A percentile compares a stretch with the other conserved stretches of the same genome.
Evolutionary conservation across 2,888 invertebrate genomes (phyloP).

Genomic region (Tyria jacobaeae): DNA sequence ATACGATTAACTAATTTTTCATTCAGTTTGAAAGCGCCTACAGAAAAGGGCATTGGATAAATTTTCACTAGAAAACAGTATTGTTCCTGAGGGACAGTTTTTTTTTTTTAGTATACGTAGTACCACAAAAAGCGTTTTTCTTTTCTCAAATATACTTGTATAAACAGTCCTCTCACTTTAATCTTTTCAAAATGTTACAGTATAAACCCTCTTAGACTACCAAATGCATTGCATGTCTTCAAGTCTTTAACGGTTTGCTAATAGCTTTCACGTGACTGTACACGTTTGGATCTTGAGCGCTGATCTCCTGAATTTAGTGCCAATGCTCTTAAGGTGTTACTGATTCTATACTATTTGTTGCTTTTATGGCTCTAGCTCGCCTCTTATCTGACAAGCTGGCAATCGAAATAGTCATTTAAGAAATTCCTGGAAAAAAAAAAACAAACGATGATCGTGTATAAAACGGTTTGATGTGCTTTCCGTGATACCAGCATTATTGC

Average conservation of each 20-base stretch:
- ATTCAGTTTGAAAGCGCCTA: too few relatives aligned
- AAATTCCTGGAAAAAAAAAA: neutral
- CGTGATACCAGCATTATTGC: neutral
- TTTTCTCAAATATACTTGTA: neutral
- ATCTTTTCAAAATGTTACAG: neutral
- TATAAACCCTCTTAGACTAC: neutral
- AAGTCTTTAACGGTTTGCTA: conserved; percentile 72
- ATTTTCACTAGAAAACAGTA: too few relatives aligned
- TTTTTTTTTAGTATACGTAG: too few relatives aligned
- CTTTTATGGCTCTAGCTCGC: conserved; percentile 57
- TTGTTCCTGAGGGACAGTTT: too few relatives aligned
- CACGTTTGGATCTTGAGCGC: conserved; percentile 69
- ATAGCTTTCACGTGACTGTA: conserved; percentile 80
- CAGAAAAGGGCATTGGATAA: too few relatives aligned
- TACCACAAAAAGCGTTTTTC: neutral
- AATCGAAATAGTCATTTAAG: neutral
- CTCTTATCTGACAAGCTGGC: conserved; percentile 45
- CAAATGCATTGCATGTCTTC: conserved; percentile 68
- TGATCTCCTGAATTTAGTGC: conserved; percentile 64
- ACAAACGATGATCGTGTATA: neutral
- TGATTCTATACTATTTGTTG: conserved; percentile 69
- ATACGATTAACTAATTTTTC: too few relatives aligned
- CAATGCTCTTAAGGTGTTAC: conserved; percentile 66
- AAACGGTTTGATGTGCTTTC: neutral
- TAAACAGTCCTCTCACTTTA: neutral